Percentiles rank a stretch among this genome's conserved stretches.
These are phyloP conservation scores for Tauraco hartlaubi DNA, from an alignment of 2,797 vertebrate species.

Conservation along the genomic window DNA sequence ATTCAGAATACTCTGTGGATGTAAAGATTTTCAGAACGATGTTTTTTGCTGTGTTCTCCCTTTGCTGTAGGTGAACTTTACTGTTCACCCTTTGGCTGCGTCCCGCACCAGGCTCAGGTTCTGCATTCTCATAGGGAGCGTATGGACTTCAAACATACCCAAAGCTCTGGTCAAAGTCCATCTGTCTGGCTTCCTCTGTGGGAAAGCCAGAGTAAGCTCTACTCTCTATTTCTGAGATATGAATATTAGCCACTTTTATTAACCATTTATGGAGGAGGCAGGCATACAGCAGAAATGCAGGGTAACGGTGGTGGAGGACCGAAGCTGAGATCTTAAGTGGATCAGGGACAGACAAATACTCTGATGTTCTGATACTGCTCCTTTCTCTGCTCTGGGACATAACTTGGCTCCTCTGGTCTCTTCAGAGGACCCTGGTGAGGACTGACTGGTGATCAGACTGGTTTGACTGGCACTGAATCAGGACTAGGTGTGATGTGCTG, in stretches of 20 bases:
- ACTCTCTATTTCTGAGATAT: neutral
- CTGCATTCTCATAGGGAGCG: neutral
- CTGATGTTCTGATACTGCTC: neutral
- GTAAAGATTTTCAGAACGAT: neutral
- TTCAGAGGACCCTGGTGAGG: neutral
- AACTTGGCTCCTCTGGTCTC: neutral
- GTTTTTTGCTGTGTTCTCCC: neutral
- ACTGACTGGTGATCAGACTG: neutral
- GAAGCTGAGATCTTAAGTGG: neutral
- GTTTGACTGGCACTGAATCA: neutral
- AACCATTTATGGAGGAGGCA: neutral
- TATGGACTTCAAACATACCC: neutral
- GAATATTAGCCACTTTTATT: neutral
- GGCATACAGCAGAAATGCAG: neutral
- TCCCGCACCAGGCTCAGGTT: neutral
- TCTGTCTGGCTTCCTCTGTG: neutral
- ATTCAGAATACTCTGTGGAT: neutral
- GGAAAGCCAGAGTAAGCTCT: neutral
- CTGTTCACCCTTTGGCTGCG: neutral
- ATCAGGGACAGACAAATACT: neutral
- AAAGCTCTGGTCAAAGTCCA: neutral
- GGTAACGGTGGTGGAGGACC: neutral
- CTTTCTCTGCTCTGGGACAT: neutral
- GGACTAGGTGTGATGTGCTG: neutral
- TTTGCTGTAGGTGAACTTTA: neutral